Conservation (phyloP, 2,888 invertebrate species). For the Mythimna pallens region DNA sequence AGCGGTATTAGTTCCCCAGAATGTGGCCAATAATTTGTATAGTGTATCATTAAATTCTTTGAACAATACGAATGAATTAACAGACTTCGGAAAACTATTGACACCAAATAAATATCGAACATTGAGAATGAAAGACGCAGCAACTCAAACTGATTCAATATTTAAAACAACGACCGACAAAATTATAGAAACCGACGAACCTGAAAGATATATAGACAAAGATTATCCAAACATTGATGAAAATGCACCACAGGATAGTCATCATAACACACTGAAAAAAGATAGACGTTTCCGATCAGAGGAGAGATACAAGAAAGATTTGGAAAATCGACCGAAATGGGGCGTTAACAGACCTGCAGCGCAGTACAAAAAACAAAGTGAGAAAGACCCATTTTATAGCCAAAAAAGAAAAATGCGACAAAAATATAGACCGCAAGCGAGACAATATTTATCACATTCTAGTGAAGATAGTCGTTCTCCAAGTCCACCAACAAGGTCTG, state of each 20-base stretch:
- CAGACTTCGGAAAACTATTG: slow-evolving; percentile 80
- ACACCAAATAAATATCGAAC: slow-evolving; percentile 88
- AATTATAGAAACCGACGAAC: slow-evolving; percentile 80
- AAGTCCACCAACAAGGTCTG: slow-evolving; percentile 87
- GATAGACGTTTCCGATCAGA: slow-evolving; percentile 89
- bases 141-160: slow-evolving; percentile 92
- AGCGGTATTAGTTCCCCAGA: slow-evolving; percentile 91
- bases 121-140: slow-evolving; percentile 90
- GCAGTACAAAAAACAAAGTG: slow-evolving; percentile 96
- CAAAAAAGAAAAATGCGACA: slow-evolving; percentile 93
- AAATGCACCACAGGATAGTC: slow-evolving; percentile 87
- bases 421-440: slow-evolving; percentile 91
- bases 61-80: slow-evolving; percentile 77
- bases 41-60: slow-evolving; percentile 85
- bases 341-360: slow-evolving; percentile 94
- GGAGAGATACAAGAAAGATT: slow-evolving; percentile 89
- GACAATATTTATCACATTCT: slow-evolving; percentile 90
- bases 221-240: slow-evolving; percentile 89
- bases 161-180: slow-evolving; percentile 76
- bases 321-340: slow-evolving; percentile 94
- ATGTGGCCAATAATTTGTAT: slow-evolving; percentile 82
- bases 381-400: slow-evolving; percentile 96
- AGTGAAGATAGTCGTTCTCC: slow-evolving; percentile 92
- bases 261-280: slow-evolving; percentile 88
- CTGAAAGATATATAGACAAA: slow-evolving; percentile 86